Evolutionary conservation across 2,797 vertebrate species (phyloP).

Genomic region (Etheostoma nigrum): DNA sequence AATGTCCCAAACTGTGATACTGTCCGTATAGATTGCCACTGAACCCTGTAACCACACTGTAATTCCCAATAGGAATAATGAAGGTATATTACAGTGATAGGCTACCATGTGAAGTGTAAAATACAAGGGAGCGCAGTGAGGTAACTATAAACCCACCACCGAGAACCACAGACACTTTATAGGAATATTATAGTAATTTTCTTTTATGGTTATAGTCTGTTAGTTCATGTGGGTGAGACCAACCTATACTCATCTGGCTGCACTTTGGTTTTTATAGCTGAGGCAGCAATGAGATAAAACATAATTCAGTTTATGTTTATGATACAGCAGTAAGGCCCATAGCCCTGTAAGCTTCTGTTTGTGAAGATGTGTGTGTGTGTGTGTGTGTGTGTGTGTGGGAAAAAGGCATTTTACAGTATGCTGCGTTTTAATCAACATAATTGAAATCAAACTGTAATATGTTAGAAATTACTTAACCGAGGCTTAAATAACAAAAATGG

Average conservation of each 20-base stretch:
- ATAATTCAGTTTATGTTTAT: conserved; percentile 46
- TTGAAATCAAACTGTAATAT: not conserved
- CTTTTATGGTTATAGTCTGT: conserved; percentile 69
- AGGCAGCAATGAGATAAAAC: conserved; percentile 29
- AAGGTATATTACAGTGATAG: conserved; percentile 41
- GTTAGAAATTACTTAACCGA: not conserved
- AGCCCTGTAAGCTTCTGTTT: not conserved
- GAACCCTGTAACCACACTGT: conserved; percentile 24
- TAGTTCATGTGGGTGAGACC: conserved; percentile 56
- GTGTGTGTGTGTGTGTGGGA: not conserved
- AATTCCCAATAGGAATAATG: conserved; percentile 31
- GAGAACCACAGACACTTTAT: conserved; percentile 70
- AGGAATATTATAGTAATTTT: conserved; percentile 68
- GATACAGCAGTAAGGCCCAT: not conserved
- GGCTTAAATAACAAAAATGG: not conserved
- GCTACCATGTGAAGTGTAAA: conserved; percentile 55
- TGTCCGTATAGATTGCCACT: not conserved
- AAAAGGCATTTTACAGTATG: not conserved
- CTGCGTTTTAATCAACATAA: not conserved
- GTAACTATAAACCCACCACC: conserved; percentile 64
- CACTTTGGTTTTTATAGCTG: conserved; percentile 40
- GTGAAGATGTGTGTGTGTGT: conserved; percentile 7
- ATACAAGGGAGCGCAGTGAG: conserved; percentile 49
- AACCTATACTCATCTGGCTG: conserved; percentile 39
- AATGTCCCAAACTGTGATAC: conserved; percentile 20